Conservation (phyloP, 2,797 vertebrate genomes). For the Phylloscopus collybita region DNA sequence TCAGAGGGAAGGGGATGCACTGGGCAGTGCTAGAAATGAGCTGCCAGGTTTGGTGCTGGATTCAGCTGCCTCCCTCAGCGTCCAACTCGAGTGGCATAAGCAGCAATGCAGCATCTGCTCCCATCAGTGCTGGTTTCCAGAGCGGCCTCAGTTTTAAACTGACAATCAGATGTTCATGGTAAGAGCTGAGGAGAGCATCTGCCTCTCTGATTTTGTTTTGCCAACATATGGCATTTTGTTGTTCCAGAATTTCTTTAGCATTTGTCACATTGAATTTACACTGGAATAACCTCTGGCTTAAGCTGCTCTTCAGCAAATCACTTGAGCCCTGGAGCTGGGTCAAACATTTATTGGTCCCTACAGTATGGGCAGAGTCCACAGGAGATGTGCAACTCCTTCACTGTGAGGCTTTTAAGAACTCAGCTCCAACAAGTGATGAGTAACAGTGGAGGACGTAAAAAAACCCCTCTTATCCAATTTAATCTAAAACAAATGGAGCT, state of each 20-base stretch:
- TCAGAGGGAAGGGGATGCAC: not conserved
- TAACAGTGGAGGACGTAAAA: not conserved
- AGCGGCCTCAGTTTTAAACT: not conserved
- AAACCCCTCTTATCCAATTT: not conserved
- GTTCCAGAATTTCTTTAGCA: constrained; percentile 30
- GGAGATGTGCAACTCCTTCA: not conserved
- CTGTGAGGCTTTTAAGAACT: not conserved
- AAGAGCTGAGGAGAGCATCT: not conserved
- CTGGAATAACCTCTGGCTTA: constrained; percentile 18
- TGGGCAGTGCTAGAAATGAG: not conserved
- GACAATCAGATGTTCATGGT: not conserved
- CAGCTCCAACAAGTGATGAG: not conserved
- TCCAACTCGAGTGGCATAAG: not conserved
- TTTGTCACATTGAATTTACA: constrained; percentile 40
- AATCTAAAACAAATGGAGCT: constrained; percentile 34
- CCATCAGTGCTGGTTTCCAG: not conserved
- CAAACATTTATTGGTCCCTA: not conserved
- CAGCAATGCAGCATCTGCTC: not conserved
- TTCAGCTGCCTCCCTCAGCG: not conserved
- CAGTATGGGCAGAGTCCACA: not conserved
- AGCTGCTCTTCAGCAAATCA: constrained; percentile 17
- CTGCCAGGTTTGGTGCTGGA: not conserved
- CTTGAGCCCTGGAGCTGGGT: constrained; percentile 1
- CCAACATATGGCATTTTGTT: constrained; percentile 19
- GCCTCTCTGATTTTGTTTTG: constrained; percentile 30